Evolutionary conservation across 2,888 invertebrate genomes (phyloP), one percentile per base, ranked within the genome.

Genomic region (Elegia similella): DNA sequence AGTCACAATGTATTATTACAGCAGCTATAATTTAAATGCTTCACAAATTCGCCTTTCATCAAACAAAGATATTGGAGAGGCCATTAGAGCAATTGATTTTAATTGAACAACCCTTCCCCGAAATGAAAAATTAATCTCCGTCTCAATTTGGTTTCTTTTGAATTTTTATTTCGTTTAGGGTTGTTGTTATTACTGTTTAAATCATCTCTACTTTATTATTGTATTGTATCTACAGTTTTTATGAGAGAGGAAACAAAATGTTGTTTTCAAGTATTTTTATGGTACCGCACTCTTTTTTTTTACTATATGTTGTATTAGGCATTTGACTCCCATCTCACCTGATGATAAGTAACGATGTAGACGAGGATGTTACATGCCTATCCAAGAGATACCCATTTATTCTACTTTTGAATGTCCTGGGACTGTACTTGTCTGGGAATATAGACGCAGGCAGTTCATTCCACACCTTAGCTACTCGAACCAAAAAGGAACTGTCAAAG

Each of bases 81-180:
- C 30, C 47, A 47, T 47, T 47, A 47, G 13, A n/a, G 29, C 30
- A 47, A 47, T 47, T 47, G 47, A 47, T 30, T 47, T 47, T 30
- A 30, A 47, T 47, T 47, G 47, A 8, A 47, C 47, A 30, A 47
- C 29, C 47, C 47, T 47, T 47, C 30, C 1, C 30, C 29, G 47
- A 7, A 23, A 47, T 47, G 42, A 55, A 48, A 55, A 59, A 42
- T 30, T 47, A 16, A n/a, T 2, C 23, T n/a, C 6, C 38, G 7
- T 16, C 12, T 12, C 15, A 13, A 56, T 48, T 56, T 29, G 42
- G 15, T 38, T 12, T 38, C 38, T 38, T 38, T 38, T 38, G 10
- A 10, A n/a, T 12, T 38, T 5, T 38, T 12, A 38, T 12, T 38
- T 38, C 38, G 10, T 38, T 3, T 38, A 23, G 23, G 23, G 23